Evolutionary conservation across 2,113 vertebrate genomes (phyloP).

Genomic region (Calidris pugnax): DNA sequence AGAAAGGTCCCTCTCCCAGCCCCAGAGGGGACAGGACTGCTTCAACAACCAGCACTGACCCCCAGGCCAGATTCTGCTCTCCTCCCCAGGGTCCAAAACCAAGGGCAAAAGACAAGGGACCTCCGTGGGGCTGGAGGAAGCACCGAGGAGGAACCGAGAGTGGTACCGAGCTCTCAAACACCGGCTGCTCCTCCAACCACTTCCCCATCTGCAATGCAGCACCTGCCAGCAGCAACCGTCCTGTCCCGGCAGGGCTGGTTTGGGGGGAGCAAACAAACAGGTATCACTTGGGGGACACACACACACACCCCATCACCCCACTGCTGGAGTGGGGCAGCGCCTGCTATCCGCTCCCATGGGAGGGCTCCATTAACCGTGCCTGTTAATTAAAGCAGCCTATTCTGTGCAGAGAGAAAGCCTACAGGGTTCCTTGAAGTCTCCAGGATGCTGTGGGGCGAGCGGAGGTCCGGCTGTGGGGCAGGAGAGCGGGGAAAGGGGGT

Average conservation of each 20-base stretch:
- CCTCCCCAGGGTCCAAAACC: background rate
- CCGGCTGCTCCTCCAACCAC: background rate
- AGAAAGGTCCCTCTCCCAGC: background rate
- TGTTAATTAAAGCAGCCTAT: background rate
- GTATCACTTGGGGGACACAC: background rate
- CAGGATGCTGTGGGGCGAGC: background rate
- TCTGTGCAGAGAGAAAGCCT: background rate
- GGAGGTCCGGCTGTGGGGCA: background rate
- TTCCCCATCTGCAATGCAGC: background rate
- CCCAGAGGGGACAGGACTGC: background rate
- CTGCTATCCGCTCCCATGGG: accelerated
- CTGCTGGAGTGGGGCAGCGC: background rate
- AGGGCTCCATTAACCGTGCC: background rate
- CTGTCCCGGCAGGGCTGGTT: background rate
- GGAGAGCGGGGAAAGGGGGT: background rate
- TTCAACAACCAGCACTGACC: background rate
- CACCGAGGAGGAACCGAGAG: background rate
- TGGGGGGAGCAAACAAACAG: background rate
- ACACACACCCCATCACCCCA: background rate
- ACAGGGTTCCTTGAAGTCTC: background rate
- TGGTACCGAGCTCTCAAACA: background rate
- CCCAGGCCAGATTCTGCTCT: background rate
- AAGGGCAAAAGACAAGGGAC: background rate
- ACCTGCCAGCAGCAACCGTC: background rate
- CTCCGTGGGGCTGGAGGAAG: accelerated